Conservation (phyloP, 2,888 invertebrate species). For the Empis livida region DNA sequence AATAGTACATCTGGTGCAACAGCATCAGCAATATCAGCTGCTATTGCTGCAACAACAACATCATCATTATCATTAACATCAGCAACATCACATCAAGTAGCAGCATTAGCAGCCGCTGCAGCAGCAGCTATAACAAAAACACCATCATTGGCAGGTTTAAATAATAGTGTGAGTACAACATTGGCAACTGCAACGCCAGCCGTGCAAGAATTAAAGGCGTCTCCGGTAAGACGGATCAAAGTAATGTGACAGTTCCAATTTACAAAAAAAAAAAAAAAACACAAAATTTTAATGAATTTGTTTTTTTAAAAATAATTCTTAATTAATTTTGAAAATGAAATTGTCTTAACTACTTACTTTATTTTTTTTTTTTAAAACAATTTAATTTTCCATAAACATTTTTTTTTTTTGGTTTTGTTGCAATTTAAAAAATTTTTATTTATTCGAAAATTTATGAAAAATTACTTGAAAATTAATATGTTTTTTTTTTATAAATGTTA, state of each 20-base stretch:
- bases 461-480: too few relatives aligned
- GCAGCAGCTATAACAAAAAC: constrained; percentile 17
- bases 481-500: too few relatives aligned
- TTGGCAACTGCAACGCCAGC: constrained; percentile 22
- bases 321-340: too few relatives aligned
- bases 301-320: too few relatives aligned
- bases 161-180: constrained; percentile 11
- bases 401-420: too few relatives aligned
- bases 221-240: constrained; percentile 36
- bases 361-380: too few relatives aligned
- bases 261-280: constrained; percentile 3
- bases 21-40: background rate
- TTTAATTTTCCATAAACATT: too few relatives aligned
- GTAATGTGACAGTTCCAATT: constrained; percentile 27
- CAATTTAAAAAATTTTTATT: too few relatives aligned
- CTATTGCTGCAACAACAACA: constrained; percentile 1
- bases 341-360: too few relatives aligned
- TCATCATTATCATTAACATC: constrained; percentile 9
- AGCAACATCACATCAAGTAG: constrained; percentile 15
- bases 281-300: too few relatives aligned
- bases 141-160: constrained; percentile 15
- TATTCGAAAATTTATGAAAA: too few relatives aligned
- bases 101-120: constrained; percentile 18
- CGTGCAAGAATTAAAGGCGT: constrained; percentile 35
- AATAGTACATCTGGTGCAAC: background rate